These are phyloP conservation scores for Leptobrachium leishanense DNA, from an alignment of 2,113 vertebrate species.

Conservation along the genomic window DNA sequence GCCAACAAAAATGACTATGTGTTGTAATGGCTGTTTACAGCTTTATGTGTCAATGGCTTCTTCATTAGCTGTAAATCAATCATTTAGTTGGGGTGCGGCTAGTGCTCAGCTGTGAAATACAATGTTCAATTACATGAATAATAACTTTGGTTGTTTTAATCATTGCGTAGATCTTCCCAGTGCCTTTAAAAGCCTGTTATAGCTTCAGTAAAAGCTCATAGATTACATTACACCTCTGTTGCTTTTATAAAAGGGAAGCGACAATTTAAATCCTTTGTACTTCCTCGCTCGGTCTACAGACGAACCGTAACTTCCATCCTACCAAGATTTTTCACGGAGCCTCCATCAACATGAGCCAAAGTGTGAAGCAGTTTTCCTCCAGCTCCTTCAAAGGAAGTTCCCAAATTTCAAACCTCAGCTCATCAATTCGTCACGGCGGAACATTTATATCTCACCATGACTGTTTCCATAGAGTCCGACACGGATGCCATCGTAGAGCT, in stretches of 20 bases:
- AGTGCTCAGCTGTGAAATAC: background rate
- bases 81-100: background rate
- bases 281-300: background rate
- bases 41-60: background rate
- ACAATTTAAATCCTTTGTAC: background rate
- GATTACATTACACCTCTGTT: slow-evolving; percentile 3
- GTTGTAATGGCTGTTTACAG: background rate
- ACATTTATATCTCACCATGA: slow-evolving; percentile 3
- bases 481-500: slow-evolving; percentile 64
- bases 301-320: background rate
- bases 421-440: background rate
- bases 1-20: background rate
- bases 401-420: background rate
- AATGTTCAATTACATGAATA: background rate
- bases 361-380: slow-evolving; percentile 13
- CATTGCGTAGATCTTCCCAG: slow-evolving; percentile 4
- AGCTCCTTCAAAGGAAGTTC: slow-evolving; percentile 10
- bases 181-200: slow-evolving; percentile 8
- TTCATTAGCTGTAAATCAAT: background rate
- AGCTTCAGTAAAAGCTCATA: slow-evolving; percentile 1
- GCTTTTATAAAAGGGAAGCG: slow-evolving; percentile 29
- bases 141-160: background rate
- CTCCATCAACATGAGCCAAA: slow-evolving; percentile 8
- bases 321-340: background rate
- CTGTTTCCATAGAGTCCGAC: background rate